phyloP scores from a whole-genome alignment of 1,140 invertebrate genomes.

The Melitaea cinxia region DNA sequence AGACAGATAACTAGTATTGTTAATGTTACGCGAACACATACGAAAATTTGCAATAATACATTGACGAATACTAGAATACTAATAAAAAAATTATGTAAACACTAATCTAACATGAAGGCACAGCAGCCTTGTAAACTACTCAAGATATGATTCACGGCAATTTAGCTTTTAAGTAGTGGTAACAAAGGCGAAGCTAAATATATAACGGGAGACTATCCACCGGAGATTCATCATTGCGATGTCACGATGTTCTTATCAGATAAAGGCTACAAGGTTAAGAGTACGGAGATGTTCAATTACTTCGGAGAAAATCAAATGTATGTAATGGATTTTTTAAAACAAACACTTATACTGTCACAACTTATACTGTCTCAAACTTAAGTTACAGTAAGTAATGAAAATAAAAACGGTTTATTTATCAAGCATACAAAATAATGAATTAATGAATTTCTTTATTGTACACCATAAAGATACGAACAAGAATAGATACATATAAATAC shows the following conservation, averaged over 20 bases:
- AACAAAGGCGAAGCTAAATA: slow-evolving; percentile 15
- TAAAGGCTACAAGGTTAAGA: slow-evolving; percentile 41
- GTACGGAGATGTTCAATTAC: slow-evolving; percentile 17
- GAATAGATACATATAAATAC: too few relatives aligned
- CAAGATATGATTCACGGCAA: background rate
- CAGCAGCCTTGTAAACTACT: slow-evolving; percentile 13
- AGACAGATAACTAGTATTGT: too few relatives aligned
- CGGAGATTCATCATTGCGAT: slow-evolving; percentile 39
- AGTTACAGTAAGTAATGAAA: too few relatives aligned
- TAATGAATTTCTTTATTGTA: too few relatives aligned
- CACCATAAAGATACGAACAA: too few relatives aligned
- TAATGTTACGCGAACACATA: background rate
- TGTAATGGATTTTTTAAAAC: background rate
- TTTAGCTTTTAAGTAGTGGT: slow-evolving; percentile 22
- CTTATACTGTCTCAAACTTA: too few relatives aligned
- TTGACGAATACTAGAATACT: background rate
- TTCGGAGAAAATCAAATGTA: background rate
- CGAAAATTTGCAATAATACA: background rate
- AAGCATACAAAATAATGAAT: too few relatives aligned
- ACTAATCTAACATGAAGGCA: background rate
- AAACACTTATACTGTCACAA: too few relatives aligned
- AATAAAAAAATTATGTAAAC: background rate
- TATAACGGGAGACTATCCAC: slow-evolving; percentile 25
- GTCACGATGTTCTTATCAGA: slow-evolving; percentile 43
- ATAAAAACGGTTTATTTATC: too few relatives aligned